Conservation (phyloP, 2,113 vertebrate species). For the Aphelocoma coerulescens region DNA sequence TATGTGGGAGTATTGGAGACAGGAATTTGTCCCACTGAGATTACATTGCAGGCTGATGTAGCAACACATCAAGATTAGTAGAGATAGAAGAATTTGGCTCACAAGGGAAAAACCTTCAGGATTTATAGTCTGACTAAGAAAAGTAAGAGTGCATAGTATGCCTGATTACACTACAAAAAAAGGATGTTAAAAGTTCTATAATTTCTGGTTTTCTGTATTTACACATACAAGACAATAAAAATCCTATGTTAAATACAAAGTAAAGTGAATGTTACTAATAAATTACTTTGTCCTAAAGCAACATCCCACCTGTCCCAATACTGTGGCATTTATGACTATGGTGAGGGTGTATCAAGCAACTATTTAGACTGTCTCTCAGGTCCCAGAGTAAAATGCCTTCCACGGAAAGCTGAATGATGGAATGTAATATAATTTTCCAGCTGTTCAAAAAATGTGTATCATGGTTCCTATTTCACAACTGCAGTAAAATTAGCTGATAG, state of each 20-base stretch:
- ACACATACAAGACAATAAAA: background rate
- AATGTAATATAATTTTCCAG: conserved; percentile 59
- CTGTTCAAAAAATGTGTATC: conserved; percentile 20
- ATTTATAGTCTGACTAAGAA: background rate
- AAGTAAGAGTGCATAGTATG: background rate
- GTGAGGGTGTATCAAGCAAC: background rate
- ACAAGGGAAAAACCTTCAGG: background rate
- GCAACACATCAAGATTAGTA: background rate
- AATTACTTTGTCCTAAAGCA: background rate
- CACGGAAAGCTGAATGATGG: conserved; percentile 35
- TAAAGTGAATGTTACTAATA: conserved; percentile 1
- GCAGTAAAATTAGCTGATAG: conserved; percentile 44
- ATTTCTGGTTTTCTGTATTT: background rate
- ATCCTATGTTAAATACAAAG: background rate
- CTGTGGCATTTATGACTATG: background rate
- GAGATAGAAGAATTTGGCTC: background rate
- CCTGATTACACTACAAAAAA: background rate
- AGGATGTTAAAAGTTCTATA: background rate
- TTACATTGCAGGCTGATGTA: background rate
- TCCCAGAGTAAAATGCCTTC: conserved; percentile 39
- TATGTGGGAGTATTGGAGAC: background rate
- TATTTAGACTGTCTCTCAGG: conserved; percentile 4
- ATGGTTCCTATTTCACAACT: conserved; percentile 41
- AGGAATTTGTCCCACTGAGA: background rate
- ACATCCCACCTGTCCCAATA: background rate